These are phyloP conservation scores for Aradus depressus DNA, from an alignment of 2,888 invertebrate species.

Conservation along the genomic window DNA sequence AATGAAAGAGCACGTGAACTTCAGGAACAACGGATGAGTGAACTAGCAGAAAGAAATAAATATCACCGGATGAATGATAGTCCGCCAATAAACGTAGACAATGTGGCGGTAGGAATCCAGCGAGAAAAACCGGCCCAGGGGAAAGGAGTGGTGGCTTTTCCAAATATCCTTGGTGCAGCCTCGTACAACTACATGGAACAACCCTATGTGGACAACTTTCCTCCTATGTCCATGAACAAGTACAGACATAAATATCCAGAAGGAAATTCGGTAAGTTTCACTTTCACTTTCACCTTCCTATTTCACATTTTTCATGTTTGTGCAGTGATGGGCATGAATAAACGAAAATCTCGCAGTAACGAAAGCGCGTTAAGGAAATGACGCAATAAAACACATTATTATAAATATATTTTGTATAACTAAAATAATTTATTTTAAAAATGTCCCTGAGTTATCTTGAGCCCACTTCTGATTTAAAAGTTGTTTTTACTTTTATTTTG, in stretches of 20 bases:
- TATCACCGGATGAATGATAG: conserved; percentile 19
- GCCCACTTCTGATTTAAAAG: too few species aligned
- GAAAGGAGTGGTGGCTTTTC: conserved; percentile 23
- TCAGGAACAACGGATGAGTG: conserved; percentile 59
- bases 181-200: conserved; percentile 25
- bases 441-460: too few species aligned
- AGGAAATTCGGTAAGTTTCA: conserved; percentile 23
- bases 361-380: too few species aligned
- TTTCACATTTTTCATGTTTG: too few species aligned
- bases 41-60: conserved; percentile 47
- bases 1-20: conserved; percentile 66
- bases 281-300: too few species aligned
- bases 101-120: conserved; percentile 14
- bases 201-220: conserved; percentile 5
- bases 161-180: conserved; percentile 20
- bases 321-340: too few species aligned
- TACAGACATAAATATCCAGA: conserved; percentile 27
- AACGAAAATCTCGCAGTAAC: too few species aligned
- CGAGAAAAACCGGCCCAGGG: conserved; percentile 16
- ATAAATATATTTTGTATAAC: too few species aligned
- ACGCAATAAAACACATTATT: too few species aligned
- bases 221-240: conserved; percentile 18
- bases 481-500: too few species aligned
- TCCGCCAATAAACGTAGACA: conserved; percentile 11
- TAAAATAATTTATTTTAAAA: too few species aligned